A percentile compares a stretch with the other conserved stretches of the same genome.
Conservation (phyloP, 2,113 vertebrate species). For the Tragelaphus imberbis region DNA sequence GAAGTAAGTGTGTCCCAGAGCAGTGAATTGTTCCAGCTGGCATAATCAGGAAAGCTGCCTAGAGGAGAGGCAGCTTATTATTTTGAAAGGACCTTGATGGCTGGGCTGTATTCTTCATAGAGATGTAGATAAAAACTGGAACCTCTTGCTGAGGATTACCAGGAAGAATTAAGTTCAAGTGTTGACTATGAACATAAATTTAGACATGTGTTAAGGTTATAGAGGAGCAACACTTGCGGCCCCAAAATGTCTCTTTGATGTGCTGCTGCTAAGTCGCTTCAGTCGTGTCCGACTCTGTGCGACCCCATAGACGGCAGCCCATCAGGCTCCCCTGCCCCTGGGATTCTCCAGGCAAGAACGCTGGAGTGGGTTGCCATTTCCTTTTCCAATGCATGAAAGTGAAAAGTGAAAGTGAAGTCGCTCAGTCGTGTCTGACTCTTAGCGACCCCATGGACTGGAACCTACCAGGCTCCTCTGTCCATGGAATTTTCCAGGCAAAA, state of each 20-base stretch:
- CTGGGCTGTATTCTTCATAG: neutral
- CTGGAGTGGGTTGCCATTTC: too few species aligned
- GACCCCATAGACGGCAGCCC: too few species aligned
- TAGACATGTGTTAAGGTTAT: neutral
- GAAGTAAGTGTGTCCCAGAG: neutral
- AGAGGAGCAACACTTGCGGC: neutral
- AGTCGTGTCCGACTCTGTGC: too few species aligned
- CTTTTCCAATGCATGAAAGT: too few species aligned
- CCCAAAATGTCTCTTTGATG: neutral
- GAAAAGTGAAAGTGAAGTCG: too few species aligned
- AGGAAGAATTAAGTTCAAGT: neutral
- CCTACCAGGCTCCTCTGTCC: too few species aligned
- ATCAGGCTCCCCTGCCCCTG: too few species aligned
- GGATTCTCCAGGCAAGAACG: too few species aligned
- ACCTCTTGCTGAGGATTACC: neutral
- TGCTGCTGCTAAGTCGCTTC: too few species aligned
- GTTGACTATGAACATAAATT: neutral
- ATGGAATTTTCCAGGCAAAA: too few species aligned
- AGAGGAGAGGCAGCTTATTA: neutral
- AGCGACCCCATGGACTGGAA: too few species aligned
- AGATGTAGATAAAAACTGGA: neutral
- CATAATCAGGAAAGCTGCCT: neutral
- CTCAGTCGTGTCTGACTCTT: too few species aligned
- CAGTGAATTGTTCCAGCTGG: neutral
- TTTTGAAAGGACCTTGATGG: neutral